phyloP scores from a whole-genome alignment of 2,888 invertebrate species.

The Unio pictorum region DNA sequence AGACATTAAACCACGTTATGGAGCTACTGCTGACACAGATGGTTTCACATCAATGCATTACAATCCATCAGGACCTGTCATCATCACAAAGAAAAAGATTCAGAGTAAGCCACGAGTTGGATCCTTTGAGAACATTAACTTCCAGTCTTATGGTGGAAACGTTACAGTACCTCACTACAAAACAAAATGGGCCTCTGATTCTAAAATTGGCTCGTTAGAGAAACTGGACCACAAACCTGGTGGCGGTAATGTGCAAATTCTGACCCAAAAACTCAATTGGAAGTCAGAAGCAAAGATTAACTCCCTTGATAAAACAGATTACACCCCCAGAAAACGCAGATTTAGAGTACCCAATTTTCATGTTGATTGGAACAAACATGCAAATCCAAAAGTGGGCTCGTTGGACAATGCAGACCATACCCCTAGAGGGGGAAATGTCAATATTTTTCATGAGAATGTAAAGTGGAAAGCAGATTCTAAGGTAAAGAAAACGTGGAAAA shows the following conservation, averaged over 20 bases:
- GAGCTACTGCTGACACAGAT: slow-evolving; percentile 41
- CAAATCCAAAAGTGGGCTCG: slow-evolving; percentile 38
- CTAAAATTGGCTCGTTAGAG: slow-evolving; percentile 48
- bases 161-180: slow-evolving; percentile 27
- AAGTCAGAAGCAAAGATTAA: slow-evolving; percentile 48
- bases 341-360: slow-evolving; percentile 39
- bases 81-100: slow-evolving; percentile 19
- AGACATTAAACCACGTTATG: slow-evolving; percentile 41
- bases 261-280: slow-evolving; percentile 45
- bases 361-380: slow-evolving; percentile 32
- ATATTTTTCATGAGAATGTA: slow-evolving; percentile 47
- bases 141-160: slow-evolving; percentile 34
- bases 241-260: slow-evolving; percentile 44
- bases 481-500: slow-evolving; percentile 92
- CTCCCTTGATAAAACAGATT: slow-evolving; percentile 49
- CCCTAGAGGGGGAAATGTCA: slow-evolving; percentile 48
- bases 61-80: slow-evolving; percentile 42
- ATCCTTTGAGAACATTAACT: slow-evolving; percentile 44
- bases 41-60: slow-evolving; percentile 46
- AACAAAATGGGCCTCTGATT: slow-evolving; percentile 40
- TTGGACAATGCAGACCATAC: slow-evolving; percentile 42
- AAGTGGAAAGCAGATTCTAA: slow-evolving; percentile 82
- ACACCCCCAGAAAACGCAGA: slow-evolving; percentile 34
- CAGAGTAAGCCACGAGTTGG: slow-evolving; percentile 38
- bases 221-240: slow-evolving; percentile 44